A percentile compares a stretch with the other conserved stretches of the same genome.
phyloP scores from a whole-genome alignment of 2,797 vertebrate species.

The Lophotriccus pileatus region DNA sequence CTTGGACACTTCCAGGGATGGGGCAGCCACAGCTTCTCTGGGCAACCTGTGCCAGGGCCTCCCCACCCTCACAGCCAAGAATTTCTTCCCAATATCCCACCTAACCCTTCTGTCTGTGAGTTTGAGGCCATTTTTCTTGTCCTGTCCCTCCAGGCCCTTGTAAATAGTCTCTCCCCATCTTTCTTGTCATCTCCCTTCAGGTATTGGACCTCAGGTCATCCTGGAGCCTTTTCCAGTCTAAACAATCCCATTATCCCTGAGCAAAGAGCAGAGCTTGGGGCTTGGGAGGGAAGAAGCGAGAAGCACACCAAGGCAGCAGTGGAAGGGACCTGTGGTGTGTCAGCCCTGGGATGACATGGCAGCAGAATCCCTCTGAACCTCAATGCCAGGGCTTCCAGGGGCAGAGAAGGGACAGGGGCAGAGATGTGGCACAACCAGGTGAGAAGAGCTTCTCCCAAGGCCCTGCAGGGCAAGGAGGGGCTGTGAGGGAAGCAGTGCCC shows the following conservation, averaged over 20 bases:
- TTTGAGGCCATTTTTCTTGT: not conserved
- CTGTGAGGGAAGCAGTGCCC: not conserved
- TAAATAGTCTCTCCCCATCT: not conserved
- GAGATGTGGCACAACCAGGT: not conserved
- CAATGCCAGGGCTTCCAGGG: not conserved
- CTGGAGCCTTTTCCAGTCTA: not conserved
- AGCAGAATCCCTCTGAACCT: not conserved
- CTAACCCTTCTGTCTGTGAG: not conserved
- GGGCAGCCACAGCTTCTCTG: not conserved
- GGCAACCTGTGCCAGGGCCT: not conserved
- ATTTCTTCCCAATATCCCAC: not conserved
- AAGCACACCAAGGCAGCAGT: accelerated
- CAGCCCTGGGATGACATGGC: not conserved
- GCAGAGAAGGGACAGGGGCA: not conserved
- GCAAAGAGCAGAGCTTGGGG: not conserved
- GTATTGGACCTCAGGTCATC: not conserved
- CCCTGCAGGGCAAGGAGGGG: not conserved
- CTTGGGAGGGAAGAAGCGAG: too few species aligned
- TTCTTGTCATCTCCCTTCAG: not conserved
- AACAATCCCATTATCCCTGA: not conserved
- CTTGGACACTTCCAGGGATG: not conserved
- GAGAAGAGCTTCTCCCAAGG: not conserved
- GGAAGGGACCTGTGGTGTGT: not conserved
- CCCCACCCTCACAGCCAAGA: accelerated
- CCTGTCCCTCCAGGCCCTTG: not conserved